Percentiles rank a stretch among this genome's conserved stretches.
Evolutionary conservation across 2,888 invertebrate genomes (phyloP).

Genomic region (Sminthurinus aureus): DNA sequence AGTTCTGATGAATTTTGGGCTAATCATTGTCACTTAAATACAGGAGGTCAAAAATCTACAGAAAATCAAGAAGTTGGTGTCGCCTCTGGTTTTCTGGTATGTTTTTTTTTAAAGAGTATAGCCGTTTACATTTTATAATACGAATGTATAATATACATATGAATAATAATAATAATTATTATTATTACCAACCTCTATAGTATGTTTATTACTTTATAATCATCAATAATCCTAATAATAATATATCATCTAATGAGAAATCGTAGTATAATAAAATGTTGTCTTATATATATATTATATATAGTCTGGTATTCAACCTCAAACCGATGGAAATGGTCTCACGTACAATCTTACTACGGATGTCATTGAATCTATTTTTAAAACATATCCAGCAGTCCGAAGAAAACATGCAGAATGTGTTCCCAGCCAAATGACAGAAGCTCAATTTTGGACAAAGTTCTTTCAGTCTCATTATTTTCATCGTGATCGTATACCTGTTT

Average conservation of each 20-base stretch:
- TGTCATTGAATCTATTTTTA: slow-evolving; percentile 97
- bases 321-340: slow-evolving; percentile 95
- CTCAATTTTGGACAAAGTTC: slow-evolving; percentile 99
- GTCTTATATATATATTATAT: slow-evolving; percentile 66
- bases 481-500: slow-evolving; percentile 84
- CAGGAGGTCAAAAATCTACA: slow-evolving; percentile 71
- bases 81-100: slow-evolving; percentile 71
- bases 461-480: slow-evolving; percentile 99
- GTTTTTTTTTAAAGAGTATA: neutral
- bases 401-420: slow-evolving; percentile 97
- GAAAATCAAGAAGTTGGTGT: slow-evolving; percentile 84
- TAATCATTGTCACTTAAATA: slow-evolving; percentile 79
- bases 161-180: neutral
- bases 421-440: slow-evolving; percentile 91
- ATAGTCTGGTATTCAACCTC: slow-evolving; percentile 93
- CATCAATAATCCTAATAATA: neutral
- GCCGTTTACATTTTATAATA: no score
- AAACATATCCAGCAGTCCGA: slow-evolving; percentile 98
- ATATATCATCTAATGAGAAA: neutral
- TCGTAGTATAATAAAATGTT: neutral
- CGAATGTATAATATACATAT: no score
- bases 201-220: no score
- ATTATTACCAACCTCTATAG: no score
- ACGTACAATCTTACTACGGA: slow-evolving; percentile 97
- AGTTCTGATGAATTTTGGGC: slow-evolving; percentile 98